Evolutionary conservation across 2,113 vertebrate genomes (phyloP), one percentile per base, ranked within the genome.

Genomic region (Trinectes maculatus): DNA sequence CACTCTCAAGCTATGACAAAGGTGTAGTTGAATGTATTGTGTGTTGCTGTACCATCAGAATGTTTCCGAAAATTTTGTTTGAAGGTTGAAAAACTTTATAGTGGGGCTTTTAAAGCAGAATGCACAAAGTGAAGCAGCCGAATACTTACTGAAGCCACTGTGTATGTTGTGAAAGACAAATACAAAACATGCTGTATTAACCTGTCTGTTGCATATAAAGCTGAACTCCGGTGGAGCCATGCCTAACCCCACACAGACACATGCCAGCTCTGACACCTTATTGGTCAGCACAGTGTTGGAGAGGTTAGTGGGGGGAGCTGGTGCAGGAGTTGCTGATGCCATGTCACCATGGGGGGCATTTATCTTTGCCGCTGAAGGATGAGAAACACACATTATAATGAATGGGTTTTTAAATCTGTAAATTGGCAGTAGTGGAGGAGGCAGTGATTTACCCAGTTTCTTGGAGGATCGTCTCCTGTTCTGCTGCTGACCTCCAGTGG

Each of bases 191-290:
- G 15, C 1, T 1, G 1, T 2, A 1, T 79, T 90, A n/a, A 98
- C 98, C 95, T 98, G 96, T 86, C 95, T 91, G 71, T 94, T 96
- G 83, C 91, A 80, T 18, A 98, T 86, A 71, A 92, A 94, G 82
- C 93, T 94, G 85, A 98, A 98, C 44, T 98, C 96, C 4, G 98
- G 97, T 0, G 94, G 96, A 0, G 93, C 91, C 95, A 99, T 95
- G 73, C 95, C 95, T 67, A 95, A 55, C 43, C 94, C 91, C 40
- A 92, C 92, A 66, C 96, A 99, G 49, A 96, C 67, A 46, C 87
- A 91, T 29, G 85, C 93, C 71, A 99, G 94, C 73, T 98, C 97
- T 3, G 95, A 91, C 36, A 94, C 95, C 44, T 94, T 92, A 29
- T 92, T 94, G 49, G 80, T 89, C 36, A 94, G 21, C 15, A 92